Evolutionary conservation across 2,797 vertebrate genomes (phyloP).

Genomic region (Zalophus californianus): DNA sequence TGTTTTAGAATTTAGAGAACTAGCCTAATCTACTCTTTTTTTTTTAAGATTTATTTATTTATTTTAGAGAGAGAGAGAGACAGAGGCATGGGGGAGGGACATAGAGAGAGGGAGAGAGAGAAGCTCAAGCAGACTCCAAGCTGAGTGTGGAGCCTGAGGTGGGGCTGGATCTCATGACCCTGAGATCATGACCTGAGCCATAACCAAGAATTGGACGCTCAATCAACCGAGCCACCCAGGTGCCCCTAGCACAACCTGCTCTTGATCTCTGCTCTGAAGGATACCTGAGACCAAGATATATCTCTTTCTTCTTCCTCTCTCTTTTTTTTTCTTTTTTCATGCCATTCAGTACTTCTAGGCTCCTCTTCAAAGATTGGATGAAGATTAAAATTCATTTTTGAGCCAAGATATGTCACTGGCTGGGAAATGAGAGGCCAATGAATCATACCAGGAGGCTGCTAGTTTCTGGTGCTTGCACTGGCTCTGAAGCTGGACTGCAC

Average conservation of each 20-base stretch:
- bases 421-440: slow-evolving; percentile 38
- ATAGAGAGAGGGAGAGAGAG: neutral
- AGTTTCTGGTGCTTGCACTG: neutral
- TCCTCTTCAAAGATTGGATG: slow-evolving; percentile 61
- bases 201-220: neutral
- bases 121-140: neutral
- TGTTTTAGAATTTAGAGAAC: neutral
- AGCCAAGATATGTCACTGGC: slow-evolving; percentile 47
- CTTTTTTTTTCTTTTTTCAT: neutral
- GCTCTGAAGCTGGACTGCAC: neutral
- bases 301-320: neutral
- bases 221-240: neutral
- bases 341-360: slow-evolving; percentile 5
- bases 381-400: slow-evolving; percentile 62
- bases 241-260: neutral
- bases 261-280: neutral
- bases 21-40: neutral
- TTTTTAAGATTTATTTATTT: neutral
- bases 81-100: neutral
- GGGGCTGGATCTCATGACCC: neutral
- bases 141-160: neutral
- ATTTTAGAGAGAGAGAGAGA: neutral
- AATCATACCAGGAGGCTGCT: neutral
- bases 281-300: neutral
- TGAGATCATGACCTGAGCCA: neutral